Conservation (phyloP, 2,888 invertebrate genomes). For the Limnephilus lunatus region DNA sequence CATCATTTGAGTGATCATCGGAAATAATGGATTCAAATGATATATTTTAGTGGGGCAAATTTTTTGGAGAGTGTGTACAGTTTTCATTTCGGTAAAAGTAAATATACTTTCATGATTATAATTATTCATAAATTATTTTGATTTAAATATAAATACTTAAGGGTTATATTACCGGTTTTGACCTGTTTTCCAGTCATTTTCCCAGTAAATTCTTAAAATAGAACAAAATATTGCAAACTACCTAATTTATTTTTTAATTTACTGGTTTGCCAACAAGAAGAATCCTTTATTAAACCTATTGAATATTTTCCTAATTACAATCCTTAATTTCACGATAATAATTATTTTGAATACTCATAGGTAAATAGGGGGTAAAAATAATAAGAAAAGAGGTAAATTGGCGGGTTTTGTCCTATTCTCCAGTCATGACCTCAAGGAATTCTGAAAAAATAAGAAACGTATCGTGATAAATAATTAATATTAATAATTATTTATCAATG, state of each 20-base stretch:
- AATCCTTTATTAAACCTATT: not conserved
- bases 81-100: not conserved
- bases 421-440: constrained; percentile 94
- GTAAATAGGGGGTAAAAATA: no score
- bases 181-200: constrained; percentile 90
- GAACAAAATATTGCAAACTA: not conserved
- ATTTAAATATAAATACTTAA: not conserved
- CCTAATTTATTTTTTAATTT: not conserved
- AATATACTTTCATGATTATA: not conserved
- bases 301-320: constrained; percentile 70
- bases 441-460: constrained; percentile 79
- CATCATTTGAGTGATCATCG: not conserved
- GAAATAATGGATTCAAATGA: constrained; percentile 3
- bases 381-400: no score
- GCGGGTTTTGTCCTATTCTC: no score
- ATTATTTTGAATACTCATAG: no score
- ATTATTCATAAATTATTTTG: not conserved
- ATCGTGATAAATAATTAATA: constrained; percentile 20
- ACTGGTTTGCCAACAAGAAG: not conserved
- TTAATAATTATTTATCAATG: not conserved
- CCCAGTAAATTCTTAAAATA: constrained; percentile 92
- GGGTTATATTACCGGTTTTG: not conserved
- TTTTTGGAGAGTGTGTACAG: not conserved
- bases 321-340: no score
- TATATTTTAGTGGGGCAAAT: not conserved